These are phyloP conservation scores for Epicauta chinensis DNA, from an alignment of 1,140 invertebrate genomes.

Conservation along the genomic window DNA sequence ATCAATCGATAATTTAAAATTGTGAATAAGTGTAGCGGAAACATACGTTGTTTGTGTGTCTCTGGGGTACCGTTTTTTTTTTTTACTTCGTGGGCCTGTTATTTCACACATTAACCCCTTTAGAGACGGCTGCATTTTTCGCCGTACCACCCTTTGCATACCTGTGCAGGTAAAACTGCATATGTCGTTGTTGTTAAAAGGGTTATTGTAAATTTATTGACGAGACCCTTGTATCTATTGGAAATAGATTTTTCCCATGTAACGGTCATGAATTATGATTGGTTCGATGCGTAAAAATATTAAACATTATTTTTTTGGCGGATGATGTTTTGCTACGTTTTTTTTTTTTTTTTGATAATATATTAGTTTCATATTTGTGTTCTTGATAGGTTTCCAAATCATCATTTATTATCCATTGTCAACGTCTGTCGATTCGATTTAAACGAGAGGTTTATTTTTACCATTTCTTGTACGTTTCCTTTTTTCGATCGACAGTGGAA, in stretches of 20 bases:
- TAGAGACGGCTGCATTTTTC: background rate
- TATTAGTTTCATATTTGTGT: constrained; percentile 10
- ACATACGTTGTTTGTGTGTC: constrained; percentile 3
- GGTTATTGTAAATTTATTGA: constrained; percentile 3
- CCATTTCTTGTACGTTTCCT: constrained; percentile 33
- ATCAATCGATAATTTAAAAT: constrained; percentile 12
- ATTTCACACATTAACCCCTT: constrained; percentile 17
- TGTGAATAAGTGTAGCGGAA: constrained; percentile 11
- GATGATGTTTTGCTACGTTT: no score
- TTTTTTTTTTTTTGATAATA: background rate
- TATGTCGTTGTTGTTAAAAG: constrained; percentile 18
- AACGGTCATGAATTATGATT: no score
- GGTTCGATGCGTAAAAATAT: no score
- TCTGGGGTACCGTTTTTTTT: constrained; percentile 7
- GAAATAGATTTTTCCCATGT: no score
- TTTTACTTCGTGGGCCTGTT: constrained; percentile 2
- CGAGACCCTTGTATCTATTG: no score
- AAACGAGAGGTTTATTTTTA: constrained; percentile 35
- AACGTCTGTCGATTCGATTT: constrained; percentile 34
- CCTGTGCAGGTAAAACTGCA: constrained; percentile 21
- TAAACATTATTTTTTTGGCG: no score
- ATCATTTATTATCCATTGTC: constrained; percentile 36
- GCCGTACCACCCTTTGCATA: constrained; percentile 7
- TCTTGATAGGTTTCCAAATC: constrained; percentile 4
- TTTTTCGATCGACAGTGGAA: no score